Conservation (phyloP, 2,797 vertebrate species). For the Schizopygopsis pylzovi region DNA sequence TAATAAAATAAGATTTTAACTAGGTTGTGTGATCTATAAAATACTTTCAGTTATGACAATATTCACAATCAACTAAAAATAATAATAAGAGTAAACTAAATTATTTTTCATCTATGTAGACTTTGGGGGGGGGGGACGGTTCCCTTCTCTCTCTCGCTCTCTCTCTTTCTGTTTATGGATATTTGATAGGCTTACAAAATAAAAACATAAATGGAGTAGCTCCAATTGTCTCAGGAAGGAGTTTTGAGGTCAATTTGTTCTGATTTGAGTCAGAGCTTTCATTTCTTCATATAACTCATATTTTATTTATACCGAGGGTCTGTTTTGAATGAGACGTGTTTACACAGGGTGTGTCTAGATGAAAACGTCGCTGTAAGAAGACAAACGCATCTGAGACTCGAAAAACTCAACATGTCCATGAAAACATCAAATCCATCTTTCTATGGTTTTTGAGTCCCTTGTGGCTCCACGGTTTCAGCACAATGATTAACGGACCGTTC, state of each 20-base stretch:
- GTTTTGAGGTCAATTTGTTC: constrained; percentile 4
- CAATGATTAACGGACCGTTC: constrained; percentile 20
- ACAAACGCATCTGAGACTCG: constrained; percentile 12
- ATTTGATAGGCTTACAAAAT: background rate
- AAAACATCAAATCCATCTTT: constrained; percentile 31
- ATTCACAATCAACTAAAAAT: background rate
- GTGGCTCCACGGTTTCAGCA: constrained; percentile 2
- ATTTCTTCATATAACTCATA: constrained; percentile 8
- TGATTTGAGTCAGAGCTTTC: constrained; percentile 11
- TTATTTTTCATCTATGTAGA: background rate
- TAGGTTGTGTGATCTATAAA: background rate
- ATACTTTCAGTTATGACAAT: background rate
- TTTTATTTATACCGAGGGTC: constrained; percentile 3
- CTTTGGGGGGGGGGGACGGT: background rate
- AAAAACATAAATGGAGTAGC: constrained; percentile 18
- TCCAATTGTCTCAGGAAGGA: constrained; percentile 1
- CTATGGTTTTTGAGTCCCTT: constrained; percentile 14
- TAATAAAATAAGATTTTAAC: background rate
- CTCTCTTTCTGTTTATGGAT: background rate
- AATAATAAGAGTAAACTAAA: background rate
- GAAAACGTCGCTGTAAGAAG: background rate
- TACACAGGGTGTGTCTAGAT: constrained; percentile 24
- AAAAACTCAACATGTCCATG: constrained; percentile 26
- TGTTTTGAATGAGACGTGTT: constrained; percentile 2
- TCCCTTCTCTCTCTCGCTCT: background rate